phyloP scores from a whole-genome alignment of 2,113 vertebrate species.

The Propithecus coquereli region DNA sequence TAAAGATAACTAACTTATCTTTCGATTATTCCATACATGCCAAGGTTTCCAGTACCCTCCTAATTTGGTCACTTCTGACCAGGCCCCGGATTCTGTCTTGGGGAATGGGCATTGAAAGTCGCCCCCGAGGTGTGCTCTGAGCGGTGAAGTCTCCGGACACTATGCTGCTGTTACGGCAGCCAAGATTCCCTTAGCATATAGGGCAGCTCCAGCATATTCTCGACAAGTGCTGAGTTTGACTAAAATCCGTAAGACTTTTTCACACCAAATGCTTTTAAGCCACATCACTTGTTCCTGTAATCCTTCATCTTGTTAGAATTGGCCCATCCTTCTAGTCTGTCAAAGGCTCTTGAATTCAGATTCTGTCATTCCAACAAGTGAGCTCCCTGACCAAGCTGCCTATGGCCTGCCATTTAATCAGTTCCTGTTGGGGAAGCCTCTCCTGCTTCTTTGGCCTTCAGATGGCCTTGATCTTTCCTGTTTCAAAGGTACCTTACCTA shows the following conservation, averaged over 20 bases:
- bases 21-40: neutral
- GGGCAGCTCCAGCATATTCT: neutral
- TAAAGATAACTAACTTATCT: neutral
- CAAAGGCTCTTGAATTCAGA: neutral
- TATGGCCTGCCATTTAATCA: neutral
- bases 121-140: neutral
- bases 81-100: neutral
- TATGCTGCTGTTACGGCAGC: neutral
- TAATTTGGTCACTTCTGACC: neutral
- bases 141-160: neutral
- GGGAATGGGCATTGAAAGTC: neutral
- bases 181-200: neutral
- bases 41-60: neutral
- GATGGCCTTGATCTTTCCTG: neutral
- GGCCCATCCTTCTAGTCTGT: neutral
- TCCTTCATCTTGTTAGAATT: neutral
- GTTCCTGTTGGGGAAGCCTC: neutral
- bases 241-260: neutral
- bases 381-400: neutral
- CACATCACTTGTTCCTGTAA: neutral
- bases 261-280: neutral
- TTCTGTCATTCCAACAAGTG: neutral
- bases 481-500: neutral
- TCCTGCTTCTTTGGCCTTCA: neutral
- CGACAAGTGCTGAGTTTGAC: neutral